Conservation (phyloP, 1,140 invertebrate genomes). For the Mya arenaria region DNA sequence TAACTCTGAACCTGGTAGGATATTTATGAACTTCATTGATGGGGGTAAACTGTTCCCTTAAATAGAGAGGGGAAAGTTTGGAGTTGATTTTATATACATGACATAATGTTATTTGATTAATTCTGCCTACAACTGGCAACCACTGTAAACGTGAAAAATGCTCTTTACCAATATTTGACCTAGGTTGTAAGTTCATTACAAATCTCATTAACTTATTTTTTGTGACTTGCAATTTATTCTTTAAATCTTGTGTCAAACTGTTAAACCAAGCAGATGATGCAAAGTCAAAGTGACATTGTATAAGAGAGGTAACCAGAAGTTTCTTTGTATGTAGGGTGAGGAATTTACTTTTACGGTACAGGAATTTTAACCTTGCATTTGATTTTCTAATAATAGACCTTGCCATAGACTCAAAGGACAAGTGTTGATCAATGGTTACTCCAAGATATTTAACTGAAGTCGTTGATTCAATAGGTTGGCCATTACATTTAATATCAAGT, state of each 20-base stretch:
- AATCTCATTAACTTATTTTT: conserved; percentile 45
- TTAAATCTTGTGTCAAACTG: conserved; percentile 5
- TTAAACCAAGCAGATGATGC: conserved; percentile 23
- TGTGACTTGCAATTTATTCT: conserved; percentile 40
- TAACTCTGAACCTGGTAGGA: no score
- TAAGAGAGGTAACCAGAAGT: neutral
- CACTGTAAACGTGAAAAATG: conserved; percentile 7
- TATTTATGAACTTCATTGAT: no score
- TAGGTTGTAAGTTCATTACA: conserved; percentile 2
- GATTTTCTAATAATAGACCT: conserved; percentile 23
- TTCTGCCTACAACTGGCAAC: conserved; percentile 1
- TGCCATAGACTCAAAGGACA: conserved; percentile 29
- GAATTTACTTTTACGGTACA: conserved; percentile 33
- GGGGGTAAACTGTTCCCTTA: neutral
- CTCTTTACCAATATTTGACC: conserved; percentile 14
- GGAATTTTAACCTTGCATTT: conserved; percentile 31
- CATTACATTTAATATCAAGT: conserved; percentile 36
- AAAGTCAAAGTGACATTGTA: conserved; percentile 45
- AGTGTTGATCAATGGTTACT: neutral
- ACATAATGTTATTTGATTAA: neutral
- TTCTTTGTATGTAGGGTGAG: neutral
- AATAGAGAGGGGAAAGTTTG: neutral
- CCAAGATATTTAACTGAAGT: conserved; percentile 40
- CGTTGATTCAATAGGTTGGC: neutral
- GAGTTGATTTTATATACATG: conserved; percentile 13